Conservation (phyloP, 1,140 invertebrate species). For the Colletes gigas region DNA sequence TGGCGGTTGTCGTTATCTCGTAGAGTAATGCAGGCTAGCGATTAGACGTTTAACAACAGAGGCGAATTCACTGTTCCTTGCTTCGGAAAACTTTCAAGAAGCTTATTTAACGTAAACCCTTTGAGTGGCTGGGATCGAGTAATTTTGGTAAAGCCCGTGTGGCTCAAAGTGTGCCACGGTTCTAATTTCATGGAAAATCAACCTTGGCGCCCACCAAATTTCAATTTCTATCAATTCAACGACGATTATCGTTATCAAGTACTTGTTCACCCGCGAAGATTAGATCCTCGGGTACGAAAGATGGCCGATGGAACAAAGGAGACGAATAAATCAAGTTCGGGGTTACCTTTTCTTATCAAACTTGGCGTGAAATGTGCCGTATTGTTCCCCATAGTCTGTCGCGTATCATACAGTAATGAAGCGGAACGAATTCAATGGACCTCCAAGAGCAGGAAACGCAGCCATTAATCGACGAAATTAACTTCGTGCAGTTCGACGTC, state of each 20-base stretch:
- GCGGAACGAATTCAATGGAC: constrained; percentile 9
- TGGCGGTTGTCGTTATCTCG: background rate
- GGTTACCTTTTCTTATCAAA: constrained; percentile 9
- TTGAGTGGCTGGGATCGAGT: too few relatives aligned
- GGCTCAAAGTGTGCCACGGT: too few relatives aligned
- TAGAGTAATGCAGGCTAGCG: too few relatives aligned
- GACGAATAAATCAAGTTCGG: background rate
- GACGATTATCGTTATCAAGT: background rate
- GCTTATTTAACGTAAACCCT: too few relatives aligned
- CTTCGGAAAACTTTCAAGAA: too few relatives aligned
- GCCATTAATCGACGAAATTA: constrained; percentile 11
- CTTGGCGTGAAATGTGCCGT: constrained; percentile 7
- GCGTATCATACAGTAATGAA: constrained; percentile 26
- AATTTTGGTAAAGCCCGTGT: too few relatives aligned
- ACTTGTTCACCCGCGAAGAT: constrained; percentile 2
- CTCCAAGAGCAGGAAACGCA: background rate
- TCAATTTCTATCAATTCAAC: background rate
- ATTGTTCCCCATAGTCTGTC: constrained; percentile 33
- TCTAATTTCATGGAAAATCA: background rate
- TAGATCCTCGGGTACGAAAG: constrained; percentile 6
- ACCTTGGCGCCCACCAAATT: background rate
- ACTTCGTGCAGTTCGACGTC: background rate
- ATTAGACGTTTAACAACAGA: too few relatives aligned
- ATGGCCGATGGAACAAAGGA: background rate
- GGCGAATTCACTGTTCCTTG: too few relatives aligned